Evolutionary conservation across 2,113 vertebrate species (phyloP).

Genomic region (Sylvietta virens): DNA sequence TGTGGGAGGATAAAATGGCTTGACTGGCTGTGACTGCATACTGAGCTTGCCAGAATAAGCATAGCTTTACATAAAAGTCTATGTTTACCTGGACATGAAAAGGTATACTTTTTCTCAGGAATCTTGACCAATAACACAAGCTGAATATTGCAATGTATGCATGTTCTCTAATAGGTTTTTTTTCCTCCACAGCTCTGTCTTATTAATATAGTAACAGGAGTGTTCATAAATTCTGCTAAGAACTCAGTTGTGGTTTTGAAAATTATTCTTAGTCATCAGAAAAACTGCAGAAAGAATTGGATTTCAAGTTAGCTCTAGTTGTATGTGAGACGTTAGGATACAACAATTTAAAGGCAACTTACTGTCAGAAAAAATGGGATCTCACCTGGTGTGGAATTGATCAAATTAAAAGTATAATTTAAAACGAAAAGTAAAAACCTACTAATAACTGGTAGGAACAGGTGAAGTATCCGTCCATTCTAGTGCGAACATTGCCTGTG

Average conservation of each 20-base stretch:
- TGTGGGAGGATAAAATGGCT: neutral
- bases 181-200: neutral
- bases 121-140: neutral
- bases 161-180: neutral
- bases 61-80: neutral
- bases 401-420: neutral
- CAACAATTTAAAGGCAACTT: neutral
- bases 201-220: neutral
- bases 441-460: neutral
- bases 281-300: neutral
- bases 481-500: neutral
- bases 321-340: neutral
- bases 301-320: neutral
- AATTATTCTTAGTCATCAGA: neutral
- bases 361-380: neutral
- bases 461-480: neutral
- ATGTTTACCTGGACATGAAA: neutral
- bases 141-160: neutral
- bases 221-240: neutral
- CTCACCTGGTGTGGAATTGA: neutral
- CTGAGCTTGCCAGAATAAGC: neutral
- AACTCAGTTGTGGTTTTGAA: neutral
- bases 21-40: neutral
- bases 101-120: neutral
- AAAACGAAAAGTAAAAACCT: neutral